A percentile compares a stretch with the other conserved stretches of the same genome.
Evolutionary conservation across 2,797 vertebrate genomes (phyloP).

Genomic region (Salarias fasciatus): DNA sequence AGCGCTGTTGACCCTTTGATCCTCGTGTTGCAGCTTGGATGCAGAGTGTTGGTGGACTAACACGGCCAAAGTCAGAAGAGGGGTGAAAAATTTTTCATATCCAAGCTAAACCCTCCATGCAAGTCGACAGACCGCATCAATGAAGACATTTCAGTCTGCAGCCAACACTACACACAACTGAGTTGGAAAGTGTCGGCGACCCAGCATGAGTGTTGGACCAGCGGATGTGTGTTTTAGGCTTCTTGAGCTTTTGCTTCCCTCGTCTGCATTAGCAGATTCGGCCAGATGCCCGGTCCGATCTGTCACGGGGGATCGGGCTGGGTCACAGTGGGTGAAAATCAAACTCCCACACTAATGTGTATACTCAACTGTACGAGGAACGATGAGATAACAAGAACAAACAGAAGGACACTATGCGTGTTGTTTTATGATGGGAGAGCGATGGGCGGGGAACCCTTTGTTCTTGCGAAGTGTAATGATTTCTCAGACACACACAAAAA

Average conservation of each 20-base stretch:
- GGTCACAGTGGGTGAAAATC: constrained; percentile 44
- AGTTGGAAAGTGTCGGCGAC: constrained; percentile 17
- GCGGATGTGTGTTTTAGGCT: constrained; percentile 44
- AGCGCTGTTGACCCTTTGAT: constrained; percentile 22
- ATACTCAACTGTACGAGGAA: constrained; percentile 21
- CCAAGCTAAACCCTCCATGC: background rate
- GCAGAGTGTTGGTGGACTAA: constrained; percentile 14
- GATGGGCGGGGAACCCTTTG: constrained; percentile 40
- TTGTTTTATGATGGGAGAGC: constrained; percentile 28
- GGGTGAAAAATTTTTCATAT: constrained; percentile 13
- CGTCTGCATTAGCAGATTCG: constrained; percentile 37
- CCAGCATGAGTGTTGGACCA: constrained; percentile 36
- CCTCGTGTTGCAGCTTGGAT: constrained; percentile 7
- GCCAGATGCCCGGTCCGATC: constrained; percentile 52
- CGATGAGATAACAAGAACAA: constrained; percentile 29
- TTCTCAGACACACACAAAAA: constrained; percentile 52
- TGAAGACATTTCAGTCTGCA: constrained; percentile 38
- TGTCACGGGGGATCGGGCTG: constrained; percentile 36
- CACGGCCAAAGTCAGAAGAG: constrained; percentile 4
- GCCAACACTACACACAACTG: constrained; percentile 12
- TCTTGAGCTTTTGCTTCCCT: constrained; percentile 42
- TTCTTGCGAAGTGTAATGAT: constrained; percentile 61
- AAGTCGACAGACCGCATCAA: constrained; percentile 28
- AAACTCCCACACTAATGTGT: constrained; percentile 41
- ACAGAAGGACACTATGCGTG: constrained; percentile 33